Conservation (phyloP, 92 coral and sea anemone species). For the Actinostola sp. region DNA sequence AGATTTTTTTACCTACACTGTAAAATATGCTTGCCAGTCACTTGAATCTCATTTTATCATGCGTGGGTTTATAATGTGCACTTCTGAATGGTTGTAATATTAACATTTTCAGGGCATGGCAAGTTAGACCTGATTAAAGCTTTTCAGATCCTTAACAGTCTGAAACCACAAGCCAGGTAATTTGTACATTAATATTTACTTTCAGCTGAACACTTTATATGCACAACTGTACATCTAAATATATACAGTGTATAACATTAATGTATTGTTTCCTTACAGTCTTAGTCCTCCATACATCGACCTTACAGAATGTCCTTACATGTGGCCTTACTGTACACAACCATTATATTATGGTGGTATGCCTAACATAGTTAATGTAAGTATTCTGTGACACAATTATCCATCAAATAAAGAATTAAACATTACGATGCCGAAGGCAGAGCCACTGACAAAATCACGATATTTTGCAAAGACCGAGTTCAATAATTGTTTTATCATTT, state of each 20-base stretch:
- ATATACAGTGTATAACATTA: too few relatives aligned
- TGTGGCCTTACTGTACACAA: conserved; percentile 99
- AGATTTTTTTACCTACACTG: too few relatives aligned
- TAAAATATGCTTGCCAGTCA: too few relatives aligned
- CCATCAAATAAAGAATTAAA: too few relatives aligned
- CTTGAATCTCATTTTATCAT: too few relatives aligned
- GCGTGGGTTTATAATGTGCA: too few relatives aligned
- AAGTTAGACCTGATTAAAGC: conserved; percentile 98
- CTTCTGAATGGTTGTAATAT: too few relatives aligned
- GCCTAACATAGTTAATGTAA: conserved; percentile 92
- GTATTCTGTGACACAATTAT: conserved; percentile 14
- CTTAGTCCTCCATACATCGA: conserved; percentile 94
- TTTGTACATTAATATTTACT: not conserved
- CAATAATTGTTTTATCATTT: too few relatives aligned
- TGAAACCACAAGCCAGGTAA: conserved; percentile 98
- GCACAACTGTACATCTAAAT: not conserved
- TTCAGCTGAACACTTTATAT: not conserved
- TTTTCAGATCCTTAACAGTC: conserved; percentile 91
- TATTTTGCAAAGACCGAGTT: too few relatives aligned
- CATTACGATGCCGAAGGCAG: too few relatives aligned
- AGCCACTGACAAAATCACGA: too few relatives aligned
- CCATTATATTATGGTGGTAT: conserved; percentile 83
- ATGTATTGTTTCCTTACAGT: conserved; percentile 41
- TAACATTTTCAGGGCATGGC: conserved; percentile 80
- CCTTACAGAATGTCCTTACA: conserved; percentile 95